These are phyloP conservation scores for Nesidiocoris tenuis DNA, from an alignment of 2,888 invertebrate species.

Conservation along the genomic window DNA sequence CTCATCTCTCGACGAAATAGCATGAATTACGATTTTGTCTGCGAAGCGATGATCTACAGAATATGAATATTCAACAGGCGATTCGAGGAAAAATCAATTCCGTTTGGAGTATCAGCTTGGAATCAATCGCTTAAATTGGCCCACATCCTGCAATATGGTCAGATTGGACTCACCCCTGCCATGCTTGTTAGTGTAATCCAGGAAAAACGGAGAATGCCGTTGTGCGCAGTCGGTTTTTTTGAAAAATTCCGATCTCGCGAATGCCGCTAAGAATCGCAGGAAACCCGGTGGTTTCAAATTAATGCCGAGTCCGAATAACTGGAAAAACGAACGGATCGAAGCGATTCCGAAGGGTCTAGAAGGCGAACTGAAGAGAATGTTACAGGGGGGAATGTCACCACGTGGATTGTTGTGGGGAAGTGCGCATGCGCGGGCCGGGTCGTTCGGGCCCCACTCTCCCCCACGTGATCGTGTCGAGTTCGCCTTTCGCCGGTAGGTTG, in stretches of 20 bases:
- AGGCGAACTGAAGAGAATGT: conserved; percentile 4
- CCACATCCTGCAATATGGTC: no score
- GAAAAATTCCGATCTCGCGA: no score
- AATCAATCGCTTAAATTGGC: no score
- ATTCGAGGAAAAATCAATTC: no score
- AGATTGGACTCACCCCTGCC: not conserved
- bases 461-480: not conserved
- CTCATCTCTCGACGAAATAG: no score
- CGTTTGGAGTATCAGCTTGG: no score
- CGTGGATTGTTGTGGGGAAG: conserved; percentile 30
- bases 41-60: no score
- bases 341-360: not conserved
- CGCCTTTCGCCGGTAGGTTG: not conserved
- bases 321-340: not conserved
- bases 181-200: not conserved
- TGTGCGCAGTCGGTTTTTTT: not conserved
- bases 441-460: not conserved
- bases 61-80: no score
- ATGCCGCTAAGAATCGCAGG: not conserved
- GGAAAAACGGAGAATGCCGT: not conserved
- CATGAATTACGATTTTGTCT: no score
- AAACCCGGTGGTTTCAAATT: not conserved
- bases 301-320: not conserved
- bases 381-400: conserved; percentile 29
- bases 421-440: conserved; percentile 23